These are phyloP conservation scores for Graptemys geographica DNA, from an alignment of 2,797 vertebrate genomes.

Conservation along the genomic window DNA sequence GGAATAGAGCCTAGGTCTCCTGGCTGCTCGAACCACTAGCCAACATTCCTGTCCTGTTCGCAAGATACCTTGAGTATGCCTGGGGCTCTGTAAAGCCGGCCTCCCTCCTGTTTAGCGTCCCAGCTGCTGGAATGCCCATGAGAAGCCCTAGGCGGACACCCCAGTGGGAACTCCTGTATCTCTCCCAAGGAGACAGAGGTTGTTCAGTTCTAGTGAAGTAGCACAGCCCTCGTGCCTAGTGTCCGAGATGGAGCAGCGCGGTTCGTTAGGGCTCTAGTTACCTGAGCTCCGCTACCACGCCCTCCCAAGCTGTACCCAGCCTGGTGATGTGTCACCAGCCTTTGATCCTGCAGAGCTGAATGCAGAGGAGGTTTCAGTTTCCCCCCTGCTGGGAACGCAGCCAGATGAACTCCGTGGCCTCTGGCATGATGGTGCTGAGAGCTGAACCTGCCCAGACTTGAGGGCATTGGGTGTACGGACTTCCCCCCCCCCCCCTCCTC, in stretches of 20 bases:
- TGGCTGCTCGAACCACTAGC: neutral
- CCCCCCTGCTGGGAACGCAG: neutral
- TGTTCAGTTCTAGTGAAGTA: neutral
- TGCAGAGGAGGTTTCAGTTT: no score
- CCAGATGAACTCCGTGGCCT: fast-evolving
- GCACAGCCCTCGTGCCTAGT: neutral
- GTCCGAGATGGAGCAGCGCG: neutral
- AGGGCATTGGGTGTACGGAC: neutral
- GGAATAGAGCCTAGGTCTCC: neutral
- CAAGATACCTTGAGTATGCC: neutral
- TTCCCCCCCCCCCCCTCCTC: neutral
- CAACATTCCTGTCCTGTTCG: neutral
- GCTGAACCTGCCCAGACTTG: neutral
- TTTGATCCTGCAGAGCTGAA: neutral
- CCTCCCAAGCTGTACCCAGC: neutral
- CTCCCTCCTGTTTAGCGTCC: neutral
- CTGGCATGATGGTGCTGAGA: neutral
- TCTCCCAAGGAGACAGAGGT: neutral
- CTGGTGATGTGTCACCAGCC: neutral
- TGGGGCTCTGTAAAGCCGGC: neutral
- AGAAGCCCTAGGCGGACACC: no score
- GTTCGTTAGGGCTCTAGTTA: neutral
- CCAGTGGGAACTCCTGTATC: neutral
- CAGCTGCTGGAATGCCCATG: no score
- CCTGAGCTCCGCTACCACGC: neutral